Base-by-base conservation (phyloP, 1,140 invertebrate species). In the Anadara kagoshimensis region DNA sequence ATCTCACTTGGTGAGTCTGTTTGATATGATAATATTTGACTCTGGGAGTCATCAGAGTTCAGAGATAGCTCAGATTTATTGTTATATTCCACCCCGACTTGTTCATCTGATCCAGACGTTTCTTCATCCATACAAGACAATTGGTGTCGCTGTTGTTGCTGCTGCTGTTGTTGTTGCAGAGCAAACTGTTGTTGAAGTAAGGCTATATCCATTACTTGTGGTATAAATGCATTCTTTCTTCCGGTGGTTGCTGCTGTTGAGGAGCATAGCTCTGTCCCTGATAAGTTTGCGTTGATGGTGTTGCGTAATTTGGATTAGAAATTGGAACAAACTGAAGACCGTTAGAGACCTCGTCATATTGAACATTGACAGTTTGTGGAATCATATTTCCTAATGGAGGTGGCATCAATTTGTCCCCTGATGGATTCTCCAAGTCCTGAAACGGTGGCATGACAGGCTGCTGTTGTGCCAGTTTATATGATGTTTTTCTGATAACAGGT, bases 401-500 rank as follows among this genome's bases (percentile, higher is more conserved):
- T 54, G 12, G 47, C 63, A 26, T 66, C 16, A 24, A 24, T 66
- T 53, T 49, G 63, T 54, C 24, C 45, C 29, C 49, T 26, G 45
- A 66, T 10, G 10, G 47, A 53, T 29, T 66, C 45, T 56, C 56
- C 59, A 36, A 36, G n/a, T 71, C 69, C 8, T 49, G 44, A 62
- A 63, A 63, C 8, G 69, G 69, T 3, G 93, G 86, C 75, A 94
- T 91, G 80, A 93, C 91, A 74, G 91, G 89, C 83, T 90, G 88
- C 75, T 94, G 93, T 83, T 94, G 93, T 44, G 94, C 93, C 69
- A 94, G 82, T 84, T 94, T 94, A 85, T 95, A 95, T 54, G 94
- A 94, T 64, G 93, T 93, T 79, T 95, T 94, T 0, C 94, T 86
- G 20, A 94, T 90, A 91, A 95, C 93, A 75, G 94, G 93, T 58